Evolutionary conservation across 2,888 invertebrate species (phyloP), one percentile per base, ranked within the genome.

Genomic region (Scaptomyza flava): DNA sequence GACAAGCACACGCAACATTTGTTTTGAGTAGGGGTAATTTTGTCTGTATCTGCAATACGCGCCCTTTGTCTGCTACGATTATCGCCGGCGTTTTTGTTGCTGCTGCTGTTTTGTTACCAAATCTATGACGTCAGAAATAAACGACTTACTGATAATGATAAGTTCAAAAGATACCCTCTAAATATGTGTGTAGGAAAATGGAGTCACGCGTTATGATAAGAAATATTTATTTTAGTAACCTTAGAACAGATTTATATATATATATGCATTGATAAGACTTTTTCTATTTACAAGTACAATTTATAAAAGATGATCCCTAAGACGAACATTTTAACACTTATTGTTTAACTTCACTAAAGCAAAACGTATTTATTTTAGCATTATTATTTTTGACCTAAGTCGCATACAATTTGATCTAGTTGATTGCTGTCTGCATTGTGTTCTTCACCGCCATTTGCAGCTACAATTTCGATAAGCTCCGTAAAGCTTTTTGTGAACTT

Each of bases 401-500:
- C 62, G 65, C 58, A 60, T 14, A 59, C 64, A 59, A 64, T 60
- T 60, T 57, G 71, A 64, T 70, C 76, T 48, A 52, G 56, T 11
- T 52, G 68, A 48, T 48, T 57, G 50, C 46, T 62, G 17, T 41
- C 51, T 14, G n/a, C 36, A 27, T 11, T 11, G n/a, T 23, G 23
- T 23, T 23, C 30, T 30, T 9, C 56, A 12, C 3, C 34, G 3
- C 3, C 56, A 31, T 61, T 46, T 41, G 54, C 51, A 51, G 54
- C 38, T 59, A 50, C 50, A 34, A 43, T 57, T 58, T 72, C 75
- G 41, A 90, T 57, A 54, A 89, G 65, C 54, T 89, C 89, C 3
- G 81, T 52, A 17, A 87, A 73, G 46, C 77, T 87, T 66, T 80
- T 85, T 8, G 81, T 82, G 60, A 77, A 87, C 61, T 79, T 85